Base-by-base conservation (phyloP, 2,113 vertebrate genomes). In the Pseudopodoces humilis region DNA sequence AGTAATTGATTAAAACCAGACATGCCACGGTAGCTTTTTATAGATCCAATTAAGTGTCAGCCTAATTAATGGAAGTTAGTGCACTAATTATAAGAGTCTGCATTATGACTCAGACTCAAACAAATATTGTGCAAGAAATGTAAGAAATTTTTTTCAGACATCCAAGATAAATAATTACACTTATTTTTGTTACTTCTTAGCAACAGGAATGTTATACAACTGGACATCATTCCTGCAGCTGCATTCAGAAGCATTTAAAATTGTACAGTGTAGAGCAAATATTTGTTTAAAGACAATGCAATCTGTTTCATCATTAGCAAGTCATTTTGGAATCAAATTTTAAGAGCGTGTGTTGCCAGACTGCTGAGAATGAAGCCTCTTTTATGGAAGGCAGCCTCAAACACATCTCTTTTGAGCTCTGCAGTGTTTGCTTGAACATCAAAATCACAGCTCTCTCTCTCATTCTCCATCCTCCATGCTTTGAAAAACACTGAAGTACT, bases 41-140 rank as follows among this genome's bases (percentile, higher is more conserved):
- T 95, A 97, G 91, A 55, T 95, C 59, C 64, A 95, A 94, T 96
- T 92, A 95, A 96, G 86, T 76, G 63, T 67, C 92, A 89, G 71
- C 30, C 80, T 96, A 97, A 97, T 97, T 94, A 96, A 94, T 96
- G 96, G 93, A 83, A 83, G 96, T 94, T 96, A 92, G 86, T 60
- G 59, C 85, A 77, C 91, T 96, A 95, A 95, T 93, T 97, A 94
- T 81, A 95, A 82, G 92, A 95, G 90, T 67, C 86, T 95, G 89
- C 7, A 19, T 70, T 50, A 92, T 94, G 90, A 96, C 80, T 94
- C 94, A 95, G 92, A 74, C 88, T 94, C 80, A 87, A 93, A 90
- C 63, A 94, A 96, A 95, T 3, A 65, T 52, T 86, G 87, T 39
- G 77, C 72, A 93, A 96, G 83, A 90, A 58, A 94, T 60, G 52